Evolutionary conservation across 2,888 invertebrate species (phyloP).

Genomic region (Lasioglossum leucozonium): DNA sequence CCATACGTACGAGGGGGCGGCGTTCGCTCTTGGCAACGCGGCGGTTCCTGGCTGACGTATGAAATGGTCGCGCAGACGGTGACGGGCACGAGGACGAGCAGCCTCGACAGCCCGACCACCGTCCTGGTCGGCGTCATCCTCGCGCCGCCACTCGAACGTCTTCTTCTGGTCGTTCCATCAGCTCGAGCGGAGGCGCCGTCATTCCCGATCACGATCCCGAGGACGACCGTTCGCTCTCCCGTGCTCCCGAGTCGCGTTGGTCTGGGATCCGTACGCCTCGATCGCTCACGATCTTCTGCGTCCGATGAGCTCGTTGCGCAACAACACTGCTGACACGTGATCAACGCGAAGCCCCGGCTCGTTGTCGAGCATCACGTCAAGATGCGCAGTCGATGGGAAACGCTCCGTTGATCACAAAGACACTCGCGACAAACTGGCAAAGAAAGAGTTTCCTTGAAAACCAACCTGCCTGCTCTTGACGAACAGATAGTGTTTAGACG

Average conservation of each 20-base stretch:
- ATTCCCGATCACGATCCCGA: conserved; percentile 56
- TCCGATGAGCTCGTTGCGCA: conserved; percentile 39
- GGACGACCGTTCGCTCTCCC: conserved; percentile 36
- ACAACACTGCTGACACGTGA: conserved; percentile 15
- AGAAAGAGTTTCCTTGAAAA: neutral
- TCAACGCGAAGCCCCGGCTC: conserved; percentile 23
- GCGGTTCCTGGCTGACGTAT: conserved; percentile 64
- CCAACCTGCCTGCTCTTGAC: neutral
- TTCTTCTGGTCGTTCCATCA: conserved; percentile 62
- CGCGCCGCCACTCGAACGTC: conserved; percentile 54
- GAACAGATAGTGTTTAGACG: neutral
- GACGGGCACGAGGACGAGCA: conserved; percentile 75
- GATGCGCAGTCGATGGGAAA: conserved; percentile 26
- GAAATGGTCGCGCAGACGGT: conserved; percentile 74
- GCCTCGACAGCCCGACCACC: conserved; percentile 68
- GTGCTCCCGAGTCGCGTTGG: conserved; percentile 6
- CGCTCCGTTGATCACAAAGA: neutral
- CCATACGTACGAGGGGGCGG: conserved; percentile 65
- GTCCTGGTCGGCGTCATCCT: conserved; percentile 71
- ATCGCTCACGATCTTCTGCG: neutral
- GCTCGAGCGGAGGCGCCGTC: conserved; percentile 41
- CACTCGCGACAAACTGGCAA: neutral
- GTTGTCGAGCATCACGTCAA: conserved; percentile 43
- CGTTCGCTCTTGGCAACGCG: conserved; percentile 68
- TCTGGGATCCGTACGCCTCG: conserved; percentile 5